Percentiles rank a stretch among this genome's conserved stretches.
phyloP scores from a whole-genome alignment of 2,888 invertebrate species.

The Muschampia plurimacula region DNA sequence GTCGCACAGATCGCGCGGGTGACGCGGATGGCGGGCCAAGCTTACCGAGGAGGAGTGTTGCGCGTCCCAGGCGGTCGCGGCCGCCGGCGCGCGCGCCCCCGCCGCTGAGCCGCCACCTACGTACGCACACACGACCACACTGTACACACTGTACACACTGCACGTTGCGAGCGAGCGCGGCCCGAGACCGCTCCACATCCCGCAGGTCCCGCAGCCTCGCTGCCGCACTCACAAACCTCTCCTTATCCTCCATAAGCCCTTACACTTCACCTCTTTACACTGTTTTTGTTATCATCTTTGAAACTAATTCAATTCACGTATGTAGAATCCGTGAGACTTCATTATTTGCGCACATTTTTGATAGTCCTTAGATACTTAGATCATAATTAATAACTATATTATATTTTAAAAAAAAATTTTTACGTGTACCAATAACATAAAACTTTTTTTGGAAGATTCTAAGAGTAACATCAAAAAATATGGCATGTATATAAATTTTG shows the following conservation, averaged over 20 bases:
- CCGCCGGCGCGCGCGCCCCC: conserved; percentile 72
- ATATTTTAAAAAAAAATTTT: too few species aligned
- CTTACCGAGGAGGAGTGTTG: conserved; percentile 80
- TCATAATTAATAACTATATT: too few species aligned
- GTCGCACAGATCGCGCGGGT: conserved; percentile 53
- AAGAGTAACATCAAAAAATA: too few species aligned
- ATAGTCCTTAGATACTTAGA: too few species aligned
- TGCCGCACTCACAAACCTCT: conserved; percentile 1
- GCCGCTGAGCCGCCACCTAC: conserved; percentile 82
- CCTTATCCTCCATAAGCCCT: not conserved
- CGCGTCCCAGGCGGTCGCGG: conserved; percentile 77
- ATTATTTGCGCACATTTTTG: not conserved
- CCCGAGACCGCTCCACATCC: not conserved
- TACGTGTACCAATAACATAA: too few species aligned
- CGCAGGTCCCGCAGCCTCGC: not conserved
- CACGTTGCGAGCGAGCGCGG: not conserved
- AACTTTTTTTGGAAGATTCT: too few species aligned
- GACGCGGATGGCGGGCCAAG: conserved; percentile 64
- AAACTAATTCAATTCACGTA: not conserved
- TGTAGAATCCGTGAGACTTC: not conserved
- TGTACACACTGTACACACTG: conserved; percentile 66
- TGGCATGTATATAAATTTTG: too few species aligned
- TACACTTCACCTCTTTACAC: not conserved
- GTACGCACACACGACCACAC: conserved; percentile 80
- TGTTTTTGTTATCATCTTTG: not conserved